Conservation (phyloP, 2,797 vertebrate species). For the Thamnophis elegans region DNA sequence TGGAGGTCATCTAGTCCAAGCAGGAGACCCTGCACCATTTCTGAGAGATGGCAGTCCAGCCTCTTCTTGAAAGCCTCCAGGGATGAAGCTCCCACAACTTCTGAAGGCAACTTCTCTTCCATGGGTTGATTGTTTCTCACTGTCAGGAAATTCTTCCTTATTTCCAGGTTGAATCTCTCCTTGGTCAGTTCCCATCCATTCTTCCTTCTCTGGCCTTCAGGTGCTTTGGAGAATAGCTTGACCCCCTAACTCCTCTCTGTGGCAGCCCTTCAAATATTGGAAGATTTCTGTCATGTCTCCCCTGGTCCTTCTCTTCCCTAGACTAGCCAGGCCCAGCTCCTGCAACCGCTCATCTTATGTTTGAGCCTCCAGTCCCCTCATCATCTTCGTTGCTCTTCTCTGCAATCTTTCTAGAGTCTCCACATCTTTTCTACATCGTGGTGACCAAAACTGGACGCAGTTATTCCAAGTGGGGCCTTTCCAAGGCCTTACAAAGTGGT, state of each 20-base stretch:
- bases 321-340: not conserved
- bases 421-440: not conserved
- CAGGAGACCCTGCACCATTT: not conserved
- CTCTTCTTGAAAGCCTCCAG: not conserved
- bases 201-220: not conserved
- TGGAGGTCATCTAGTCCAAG: not conserved
- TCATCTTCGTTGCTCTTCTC: not conserved
- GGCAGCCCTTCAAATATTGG: not conserved
- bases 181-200: not conserved
- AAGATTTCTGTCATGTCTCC: not conserved
- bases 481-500: rapidly evolving
- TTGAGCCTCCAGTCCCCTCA: not conserved
- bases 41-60: rapidly evolving
- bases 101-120: no score
- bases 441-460: not conserved
- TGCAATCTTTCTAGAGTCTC: not conserved
- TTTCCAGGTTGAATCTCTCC: not conserved
- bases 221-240: rapidly evolving
- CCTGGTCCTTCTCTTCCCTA: not conserved
- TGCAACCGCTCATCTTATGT: rapidly evolving
- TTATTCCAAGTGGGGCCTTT: not conserved
- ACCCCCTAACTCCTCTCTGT: not conserved
- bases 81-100: not conserved
- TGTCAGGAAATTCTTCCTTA: not conserved
- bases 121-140: not conserved